These are phyloP conservation scores for Thumatha senex DNA, from an alignment of 2,888 invertebrate genomes.

Conservation along the genomic window DNA sequence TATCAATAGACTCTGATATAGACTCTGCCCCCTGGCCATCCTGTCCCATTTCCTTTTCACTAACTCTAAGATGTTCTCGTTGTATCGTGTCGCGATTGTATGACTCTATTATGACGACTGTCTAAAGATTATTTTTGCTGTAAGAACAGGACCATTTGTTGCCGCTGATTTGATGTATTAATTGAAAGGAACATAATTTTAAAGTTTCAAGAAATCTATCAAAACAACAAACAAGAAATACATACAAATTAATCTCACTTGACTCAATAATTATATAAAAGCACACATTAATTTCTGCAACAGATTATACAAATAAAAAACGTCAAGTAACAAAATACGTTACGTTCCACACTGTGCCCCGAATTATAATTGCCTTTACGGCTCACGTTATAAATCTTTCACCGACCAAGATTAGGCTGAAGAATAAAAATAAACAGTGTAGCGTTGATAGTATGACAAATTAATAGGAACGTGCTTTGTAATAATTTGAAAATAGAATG, in stretches of 20 bases:
- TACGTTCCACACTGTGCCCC: slow-evolving; percentile 50
- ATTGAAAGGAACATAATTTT: too few relatives aligned
- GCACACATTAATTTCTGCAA: slow-evolving; percentile 36
- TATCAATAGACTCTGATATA: too few relatives aligned
- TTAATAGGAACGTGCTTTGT: slow-evolving; percentile 62
- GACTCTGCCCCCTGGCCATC: too few relatives aligned
- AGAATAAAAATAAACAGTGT: slow-evolving; percentile 56
- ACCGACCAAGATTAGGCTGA: slow-evolving; percentile 53
- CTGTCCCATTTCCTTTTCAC: too few relatives aligned
- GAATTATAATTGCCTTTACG: slow-evolving; percentile 58
- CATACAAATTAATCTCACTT: slow-evolving; percentile 20
- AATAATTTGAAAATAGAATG: slow-evolving; percentile 64
- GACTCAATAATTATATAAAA: slow-evolving; percentile 27
- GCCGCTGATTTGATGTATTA: too few relatives aligned
- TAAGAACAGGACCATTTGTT: too few relatives aligned
- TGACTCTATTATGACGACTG: too few relatives aligned
- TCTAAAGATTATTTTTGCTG: too few relatives aligned
- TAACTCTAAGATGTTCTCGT: too few relatives aligned
- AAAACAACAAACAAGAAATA: slow-evolving; percentile 6
- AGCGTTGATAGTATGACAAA: slow-evolving; percentile 68
- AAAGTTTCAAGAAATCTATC: slow-evolving; percentile 4
- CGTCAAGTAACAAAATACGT: slow-evolving; percentile 36
- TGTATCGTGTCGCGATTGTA: too few relatives aligned
- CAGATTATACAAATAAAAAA: slow-evolving; percentile 25
- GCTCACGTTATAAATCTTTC: slow-evolving; percentile 61